These are phyloP conservation scores for Nesoenas mayeri DNA, from an alignment of 2,113 vertebrate species.

Conservation along the genomic window DNA sequence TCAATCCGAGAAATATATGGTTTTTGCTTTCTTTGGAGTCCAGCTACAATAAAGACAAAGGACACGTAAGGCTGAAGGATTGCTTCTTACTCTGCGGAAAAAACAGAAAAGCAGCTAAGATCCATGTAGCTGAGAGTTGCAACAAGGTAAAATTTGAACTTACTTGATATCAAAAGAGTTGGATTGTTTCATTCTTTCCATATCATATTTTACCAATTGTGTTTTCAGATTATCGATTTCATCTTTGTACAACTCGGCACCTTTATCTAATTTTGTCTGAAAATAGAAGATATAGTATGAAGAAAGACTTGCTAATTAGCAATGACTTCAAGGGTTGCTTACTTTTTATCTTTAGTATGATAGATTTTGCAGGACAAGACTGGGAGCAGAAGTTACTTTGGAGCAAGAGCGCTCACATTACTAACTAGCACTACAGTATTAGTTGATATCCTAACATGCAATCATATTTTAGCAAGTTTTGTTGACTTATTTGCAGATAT, in stretches of 20 bases:
- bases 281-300: neutral
- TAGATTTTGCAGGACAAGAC: neutral
- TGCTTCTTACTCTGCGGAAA: no score
- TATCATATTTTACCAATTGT: conserved; percentile 79
- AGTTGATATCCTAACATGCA: neutral
- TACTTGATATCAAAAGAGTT: conserved; percentile 82
- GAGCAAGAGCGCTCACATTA: neutral
- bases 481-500: neutral
- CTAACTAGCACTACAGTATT: neutral
- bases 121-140: neutral
- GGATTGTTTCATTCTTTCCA: conserved; percentile 77
- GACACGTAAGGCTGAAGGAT: neutral
- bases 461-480: neutral
- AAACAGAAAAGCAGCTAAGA: neutral
- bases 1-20: accelerated
- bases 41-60: neutral
- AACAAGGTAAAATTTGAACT: conserved; percentile 34
- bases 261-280: conserved; percentile 74
- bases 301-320: neutral
- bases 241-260: conserved; percentile 69
- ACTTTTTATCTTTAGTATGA: neutral
- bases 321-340: neutral
- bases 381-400: neutral
- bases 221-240: conserved; percentile 82
- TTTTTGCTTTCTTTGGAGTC: neutral